These are phyloP conservation scores for Temnothorax curvispinosus DNA, from an alignment of 1,140 invertebrate species.

Conservation along the genomic window DNA sequence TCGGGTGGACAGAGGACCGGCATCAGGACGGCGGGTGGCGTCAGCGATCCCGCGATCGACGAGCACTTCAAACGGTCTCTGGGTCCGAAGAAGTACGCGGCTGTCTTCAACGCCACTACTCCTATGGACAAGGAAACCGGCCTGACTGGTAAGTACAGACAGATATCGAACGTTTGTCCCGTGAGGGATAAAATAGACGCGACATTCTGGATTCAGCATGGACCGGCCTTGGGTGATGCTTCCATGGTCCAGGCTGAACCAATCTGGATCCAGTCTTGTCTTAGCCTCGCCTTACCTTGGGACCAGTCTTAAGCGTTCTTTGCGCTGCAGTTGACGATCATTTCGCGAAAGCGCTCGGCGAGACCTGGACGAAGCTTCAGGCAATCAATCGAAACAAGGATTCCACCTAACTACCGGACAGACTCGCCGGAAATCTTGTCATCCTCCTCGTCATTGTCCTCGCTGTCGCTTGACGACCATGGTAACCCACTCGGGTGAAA, in stretches of 20 bases:
- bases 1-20: constrained; percentile 80
- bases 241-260: background rate
- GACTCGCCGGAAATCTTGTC: constrained; percentile 5
- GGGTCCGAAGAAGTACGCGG: constrained; percentile 93
- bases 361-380: constrained; percentile 96
- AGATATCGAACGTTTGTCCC: background rate
- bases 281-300: background rate
- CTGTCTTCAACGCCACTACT: constrained; percentile 89
- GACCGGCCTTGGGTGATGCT: background rate
- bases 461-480: constrained; percentile 21
- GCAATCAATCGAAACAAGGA: constrained; percentile 86
- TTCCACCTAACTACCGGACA: constrained; percentile 78
- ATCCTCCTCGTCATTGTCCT: constrained; percentile 15
- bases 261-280: constrained; percentile 3
- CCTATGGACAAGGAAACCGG: constrained; percentile 81
- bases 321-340: constrained; percentile 93
- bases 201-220: background rate
- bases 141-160: constrained; percentile 79
- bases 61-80: constrained; percentile 97
- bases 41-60: constrained; percentile 95
- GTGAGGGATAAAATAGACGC: background rate
- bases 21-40: constrained; percentile 79
- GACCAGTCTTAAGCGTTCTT: constrained; percentile 3
- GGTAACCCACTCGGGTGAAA: constrained; percentile 29
- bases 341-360: constrained; percentile 97